Conservation (phyloP, 2,888 invertebrate species). For the Cybosia mesomella region DNA sequence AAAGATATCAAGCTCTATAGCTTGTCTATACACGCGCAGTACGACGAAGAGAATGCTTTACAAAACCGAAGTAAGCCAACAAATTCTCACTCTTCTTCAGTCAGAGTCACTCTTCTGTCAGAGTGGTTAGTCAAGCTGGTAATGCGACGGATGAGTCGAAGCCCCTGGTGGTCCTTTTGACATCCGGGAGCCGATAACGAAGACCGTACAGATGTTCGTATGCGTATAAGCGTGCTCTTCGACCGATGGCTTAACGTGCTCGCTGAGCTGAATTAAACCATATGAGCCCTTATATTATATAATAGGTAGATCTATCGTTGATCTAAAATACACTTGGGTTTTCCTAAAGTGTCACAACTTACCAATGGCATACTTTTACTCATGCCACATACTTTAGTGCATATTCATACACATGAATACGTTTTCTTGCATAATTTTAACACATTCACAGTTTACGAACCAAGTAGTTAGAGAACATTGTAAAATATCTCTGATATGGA, state of each 20-base stretch:
- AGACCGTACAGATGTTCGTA: neutral
- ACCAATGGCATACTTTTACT: slow-evolving; percentile 20
- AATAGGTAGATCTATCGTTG: neutral
- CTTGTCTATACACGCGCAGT: no score
- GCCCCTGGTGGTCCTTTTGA: neutral
- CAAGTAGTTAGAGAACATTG: neutral
- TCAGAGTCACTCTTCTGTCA: no score
- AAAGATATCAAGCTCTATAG: no score
- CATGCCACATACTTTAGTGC: slow-evolving; percentile 13
- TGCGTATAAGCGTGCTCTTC: no score
- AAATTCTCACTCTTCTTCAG: no score
- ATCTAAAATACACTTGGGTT: slow-evolving; percentile 15
- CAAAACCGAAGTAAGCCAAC: no score
- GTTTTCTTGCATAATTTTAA: slow-evolving; percentile 13
- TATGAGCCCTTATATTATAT: slow-evolving; percentile 6
- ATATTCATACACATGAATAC: slow-evolving; percentile 12
- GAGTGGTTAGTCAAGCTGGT: no score
- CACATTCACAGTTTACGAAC: slow-evolving; percentile 3
- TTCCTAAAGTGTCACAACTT: slow-evolving; percentile 34
- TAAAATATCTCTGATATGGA: neutral
- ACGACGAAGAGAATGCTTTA: no score
- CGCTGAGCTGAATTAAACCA: neutral
- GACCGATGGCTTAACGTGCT: neutral
- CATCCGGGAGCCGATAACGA: neutral
- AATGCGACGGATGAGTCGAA: neutral